These are phyloP conservation scores for Drosophila albomicans DNA, from an alignment of 1,140 invertebrate species.

Conservation along the genomic window DNA sequence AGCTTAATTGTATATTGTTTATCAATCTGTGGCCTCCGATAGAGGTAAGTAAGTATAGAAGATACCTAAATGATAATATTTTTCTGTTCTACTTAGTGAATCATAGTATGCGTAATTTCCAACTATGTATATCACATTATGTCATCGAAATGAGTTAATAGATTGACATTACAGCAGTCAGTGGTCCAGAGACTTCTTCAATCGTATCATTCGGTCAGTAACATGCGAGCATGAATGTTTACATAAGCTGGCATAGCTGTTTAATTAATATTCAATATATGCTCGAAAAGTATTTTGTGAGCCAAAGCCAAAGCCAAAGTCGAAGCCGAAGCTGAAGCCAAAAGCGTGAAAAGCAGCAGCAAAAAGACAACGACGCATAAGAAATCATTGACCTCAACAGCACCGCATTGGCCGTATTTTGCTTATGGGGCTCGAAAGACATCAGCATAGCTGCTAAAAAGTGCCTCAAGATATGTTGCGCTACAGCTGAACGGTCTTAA, in stretches of 20 bases:
- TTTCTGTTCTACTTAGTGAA: constrained; percentile 49
- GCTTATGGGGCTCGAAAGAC: constrained; percentile 64
- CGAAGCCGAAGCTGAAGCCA: constrained; percentile 17
- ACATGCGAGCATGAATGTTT: constrained; percentile 49
- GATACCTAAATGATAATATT: constrained; percentile 41
- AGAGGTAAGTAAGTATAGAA: background rate
- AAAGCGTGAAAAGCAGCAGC: constrained; percentile 70
- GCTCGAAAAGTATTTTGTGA: constrained; percentile 40
- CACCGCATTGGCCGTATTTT: constrained; percentile 73
- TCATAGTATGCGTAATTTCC: constrained; percentile 33
- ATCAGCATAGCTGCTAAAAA: constrained; percentile 37
- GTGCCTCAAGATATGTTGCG: constrained; percentile 24
- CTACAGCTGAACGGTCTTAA: constrained; percentile 14
- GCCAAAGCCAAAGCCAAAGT: constrained; percentile 24
- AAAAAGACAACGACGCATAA: constrained; percentile 74
- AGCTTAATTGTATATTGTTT: constrained; percentile 64
- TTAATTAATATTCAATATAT: constrained; percentile 79
- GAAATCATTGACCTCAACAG: constrained; percentile 80
- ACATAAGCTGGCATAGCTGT: constrained; percentile 58
- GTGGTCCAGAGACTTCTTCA: constrained; percentile 35
- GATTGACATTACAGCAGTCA: constrained; percentile 59
- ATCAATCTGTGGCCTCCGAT: constrained; percentile 44
- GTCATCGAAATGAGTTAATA: constrained; percentile 61
- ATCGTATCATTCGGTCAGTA: background rate
- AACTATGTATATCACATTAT: constrained; percentile 57